phyloP scores from a whole-genome alignment of 2,113 vertebrate genomes.

The Phrynocephalus versicolor region DNA sequence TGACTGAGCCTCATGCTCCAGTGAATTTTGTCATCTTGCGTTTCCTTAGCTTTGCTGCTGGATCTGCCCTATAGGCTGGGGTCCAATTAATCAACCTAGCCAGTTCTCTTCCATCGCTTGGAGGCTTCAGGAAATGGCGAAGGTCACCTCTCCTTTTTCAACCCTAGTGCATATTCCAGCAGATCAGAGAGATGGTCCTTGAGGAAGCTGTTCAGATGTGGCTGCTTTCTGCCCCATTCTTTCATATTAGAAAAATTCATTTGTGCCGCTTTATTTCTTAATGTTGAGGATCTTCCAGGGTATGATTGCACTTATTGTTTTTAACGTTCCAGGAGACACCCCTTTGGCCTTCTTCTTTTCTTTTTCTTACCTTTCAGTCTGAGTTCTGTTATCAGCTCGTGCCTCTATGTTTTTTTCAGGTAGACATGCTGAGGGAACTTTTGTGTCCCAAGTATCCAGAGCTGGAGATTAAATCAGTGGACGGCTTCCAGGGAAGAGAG shows the following conservation, averaged over 20 bases:
- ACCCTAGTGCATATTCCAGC: not conserved
- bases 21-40: not conserved
- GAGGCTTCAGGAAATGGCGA: not conserved
- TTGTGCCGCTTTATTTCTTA: not conserved
- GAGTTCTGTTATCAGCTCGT: not conserved
- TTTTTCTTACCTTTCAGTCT: not conserved
- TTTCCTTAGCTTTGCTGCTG: not conserved
- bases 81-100: not conserved
- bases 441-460: constrained; percentile 81
- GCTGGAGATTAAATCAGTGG: constrained; percentile 93
- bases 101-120: not conserved
- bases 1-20: not conserved
- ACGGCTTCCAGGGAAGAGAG: constrained; percentile 96
- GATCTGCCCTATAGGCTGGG: not conserved
- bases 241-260: fast-evolving
- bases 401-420: constrained; percentile 75
- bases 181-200: not conserved
- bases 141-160: not conserved
- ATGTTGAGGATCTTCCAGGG: not conserved
- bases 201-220: fast-evolving
- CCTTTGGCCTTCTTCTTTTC: no score
- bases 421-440: constrained; percentile 90
- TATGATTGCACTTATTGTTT: fast-evolving
- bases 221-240: not conserved
- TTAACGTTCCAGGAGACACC: fast-evolving